Evolutionary conservation across 2,797 vertebrate species (phyloP), one percentile per base, ranked within the genome.

Genomic region (Perodicticus potto): DNA sequence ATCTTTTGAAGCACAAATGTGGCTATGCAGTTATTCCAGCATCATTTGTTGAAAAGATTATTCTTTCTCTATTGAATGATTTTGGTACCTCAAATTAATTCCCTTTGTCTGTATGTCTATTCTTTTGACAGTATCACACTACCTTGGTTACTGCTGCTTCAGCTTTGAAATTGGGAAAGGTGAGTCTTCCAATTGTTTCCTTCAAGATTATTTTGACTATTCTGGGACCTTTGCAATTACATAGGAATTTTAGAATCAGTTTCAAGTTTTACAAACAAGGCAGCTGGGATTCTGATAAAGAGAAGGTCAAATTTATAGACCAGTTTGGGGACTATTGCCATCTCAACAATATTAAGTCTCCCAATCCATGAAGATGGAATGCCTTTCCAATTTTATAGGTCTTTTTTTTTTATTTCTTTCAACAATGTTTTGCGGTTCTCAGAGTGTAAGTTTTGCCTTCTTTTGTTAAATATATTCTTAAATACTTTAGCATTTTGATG

Each of bases 251-350:
- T 49, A 93, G 29, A 89, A 82, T 84, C 12, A 43, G 40, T 81
- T 23, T 85, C 86, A 76, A 6, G 67, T 95, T 96, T 70, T 86
- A 16, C 29, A 57, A 83, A 86, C 45, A 92, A 87, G n/a, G 45
- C 12, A 72, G 7, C 40, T 93, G 61, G 22, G 37, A 70, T 93
- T 96, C 45, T 84, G 8, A 85, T n/a, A 61, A n/a, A 16, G 25
- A 77, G 43, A 86, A 29, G 22, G 19, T 82, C 93, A 53, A 65
- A 32, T 91, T 55, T 81, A 2, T 14, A 40, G 83, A 93, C 40
- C 57, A 65, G 13, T 57, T 57, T 77, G 69, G 23, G 34, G 78
- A 77, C 40, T 82, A 70, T 40, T 69, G 20, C 27, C 57, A 19
- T 74, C 4, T 86, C 82, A 91, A 95, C 11, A 57, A 40, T 27